Evolutionary conservation across 2,113 vertebrate species (phyloP).

Genomic region (Isichthys henryi): DNA sequence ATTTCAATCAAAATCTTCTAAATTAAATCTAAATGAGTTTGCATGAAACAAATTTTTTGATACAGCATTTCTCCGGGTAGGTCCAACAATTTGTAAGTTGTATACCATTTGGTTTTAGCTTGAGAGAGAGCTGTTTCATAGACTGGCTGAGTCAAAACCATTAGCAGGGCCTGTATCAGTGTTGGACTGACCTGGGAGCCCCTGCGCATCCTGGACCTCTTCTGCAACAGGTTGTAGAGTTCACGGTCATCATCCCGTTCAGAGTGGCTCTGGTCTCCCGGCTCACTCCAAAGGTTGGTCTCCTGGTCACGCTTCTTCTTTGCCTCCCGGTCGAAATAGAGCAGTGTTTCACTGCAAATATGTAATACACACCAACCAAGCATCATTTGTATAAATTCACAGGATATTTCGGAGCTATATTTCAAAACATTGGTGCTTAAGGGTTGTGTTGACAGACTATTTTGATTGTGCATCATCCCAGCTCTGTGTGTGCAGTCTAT

Average conservation of each 20-base stretch:
- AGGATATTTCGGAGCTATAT: not conserved
- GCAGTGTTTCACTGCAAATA: slow-evolving; percentile 58
- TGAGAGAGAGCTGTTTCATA: not conserved
- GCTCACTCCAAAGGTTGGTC: slow-evolving; percentile 71
- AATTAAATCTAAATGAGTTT: not conserved
- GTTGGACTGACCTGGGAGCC: slow-evolving; percentile 58
- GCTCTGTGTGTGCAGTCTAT: not conserved
- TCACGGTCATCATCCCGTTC: slow-evolving; percentile 66
- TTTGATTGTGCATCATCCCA: not conserved
- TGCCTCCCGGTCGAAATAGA: slow-evolving; percentile 68
- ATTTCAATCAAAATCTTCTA: not conserved
- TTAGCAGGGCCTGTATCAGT: not conserved
- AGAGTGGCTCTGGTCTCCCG: slow-evolving; percentile 64
- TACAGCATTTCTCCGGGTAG: not conserved
- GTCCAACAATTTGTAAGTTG: not conserved
- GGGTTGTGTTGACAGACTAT: not conserved
- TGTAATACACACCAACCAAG: not conserved
- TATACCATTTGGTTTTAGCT: not conserved
- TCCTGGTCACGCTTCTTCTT: slow-evolving; percentile 68
- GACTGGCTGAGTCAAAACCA: not conserved
- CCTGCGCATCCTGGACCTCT: slow-evolving; percentile 55
- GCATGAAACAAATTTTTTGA: not conserved
- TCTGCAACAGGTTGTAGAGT: slow-evolving; percentile 63
- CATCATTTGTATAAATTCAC: not conserved
- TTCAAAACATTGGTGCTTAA: not conserved